Conservation (phyloP, 1,140 invertebrate genomes). For the Diorhabda sublineata region DNA sequence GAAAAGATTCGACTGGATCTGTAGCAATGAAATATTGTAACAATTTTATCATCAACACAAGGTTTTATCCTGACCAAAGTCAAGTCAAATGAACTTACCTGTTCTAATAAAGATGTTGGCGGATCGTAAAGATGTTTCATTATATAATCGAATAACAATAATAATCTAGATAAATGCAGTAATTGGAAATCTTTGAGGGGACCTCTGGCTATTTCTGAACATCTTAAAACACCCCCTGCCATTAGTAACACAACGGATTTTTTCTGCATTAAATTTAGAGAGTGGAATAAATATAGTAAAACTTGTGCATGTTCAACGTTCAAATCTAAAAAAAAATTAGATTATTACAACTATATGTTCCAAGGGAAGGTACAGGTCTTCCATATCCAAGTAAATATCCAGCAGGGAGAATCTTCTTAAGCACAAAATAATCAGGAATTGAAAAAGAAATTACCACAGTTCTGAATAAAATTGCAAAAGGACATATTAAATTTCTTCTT, state of each 20-base stretch:
- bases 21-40: slow-evolving; percentile 12
- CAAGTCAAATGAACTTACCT: slow-evolving; percentile 51
- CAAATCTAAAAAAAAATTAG: slow-evolving; percentile 64
- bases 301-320: slow-evolving; percentile 95
- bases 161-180: slow-evolving; percentile 74
- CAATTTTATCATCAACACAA: too few species aligned
- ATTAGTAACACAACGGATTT: slow-evolving; percentile 85
- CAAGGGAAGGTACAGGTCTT: background rate
- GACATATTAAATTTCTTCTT: too few species aligned
- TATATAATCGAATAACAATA: slow-evolving; percentile 91
- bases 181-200: slow-evolving; percentile 66
- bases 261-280: slow-evolving; percentile 92
- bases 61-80: too few species aligned
- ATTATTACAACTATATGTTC: background rate
- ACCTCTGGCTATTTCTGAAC: slow-evolving; percentile 60
- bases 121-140: slow-evolving; percentile 93
- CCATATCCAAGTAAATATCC: too few species aligned
- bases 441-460: too few species aligned
- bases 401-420: too few species aligned
- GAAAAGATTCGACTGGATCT: slow-evolving; percentile 84
- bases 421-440: background rate
- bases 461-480: too few species aligned
- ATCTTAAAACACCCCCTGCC: slow-evolving; percentile 64
- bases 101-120: slow-evolving; percentile 68
- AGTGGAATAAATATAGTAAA: slow-evolving; percentile 90